A percentile compares a stretch with the other conserved stretches of the same genome.
phyloP scores from a whole-genome alignment of 37 sponge, comb jelly and placozoan species.

The Halichondria panicea region DNA sequence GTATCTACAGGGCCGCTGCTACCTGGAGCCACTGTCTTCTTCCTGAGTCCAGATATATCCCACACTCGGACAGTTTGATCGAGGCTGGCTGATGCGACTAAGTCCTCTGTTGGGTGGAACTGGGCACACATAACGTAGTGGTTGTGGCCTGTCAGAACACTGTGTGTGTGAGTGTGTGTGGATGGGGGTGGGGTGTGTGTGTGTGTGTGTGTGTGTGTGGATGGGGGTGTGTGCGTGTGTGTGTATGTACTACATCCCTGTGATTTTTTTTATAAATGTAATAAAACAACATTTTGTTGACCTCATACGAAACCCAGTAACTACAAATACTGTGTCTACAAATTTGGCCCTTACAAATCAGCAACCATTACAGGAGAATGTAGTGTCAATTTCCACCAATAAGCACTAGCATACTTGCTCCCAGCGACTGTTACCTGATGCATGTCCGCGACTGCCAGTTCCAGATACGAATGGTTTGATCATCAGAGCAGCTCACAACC shows the following conservation, averaged over 20 bases:
- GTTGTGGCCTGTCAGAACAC: constrained; percentile 98
- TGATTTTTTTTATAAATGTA: too few relatives aligned
- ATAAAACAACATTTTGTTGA: too few relatives aligned
- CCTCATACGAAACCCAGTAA: too few relatives aligned
- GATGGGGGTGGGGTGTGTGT: neutral
- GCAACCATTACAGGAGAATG: too few relatives aligned
- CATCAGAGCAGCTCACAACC: constrained; percentile 94
- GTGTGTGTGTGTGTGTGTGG: too few relatives aligned
- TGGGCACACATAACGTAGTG: constrained; percentile 99
- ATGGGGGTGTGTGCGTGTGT: too few relatives aligned
- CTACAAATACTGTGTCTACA: too few relatives aligned
- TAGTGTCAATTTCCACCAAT: too few relatives aligned
- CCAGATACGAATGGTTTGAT: constrained; percentile 98
- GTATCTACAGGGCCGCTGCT: constrained; percentile 67
- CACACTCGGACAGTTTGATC: constrained; percentile 98
- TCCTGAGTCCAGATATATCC: constrained; percentile 93
- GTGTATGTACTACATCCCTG: too few relatives aligned
- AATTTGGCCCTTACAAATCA: too few relatives aligned
- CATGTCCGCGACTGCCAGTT: constrained; percentile 99
- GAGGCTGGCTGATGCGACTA: constrained; percentile 94
- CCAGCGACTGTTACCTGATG: constrained; percentile 56
- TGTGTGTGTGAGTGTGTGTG: constrained; percentile 17
- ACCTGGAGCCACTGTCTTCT: constrained; percentile 91
- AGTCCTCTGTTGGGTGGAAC: constrained; percentile 97
- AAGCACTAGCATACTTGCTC: too few relatives aligned